Percentiles rank a stretch among this genome's conserved stretches.
phyloP scores from a whole-genome alignment of 2,797 vertebrate species.

The Sibirionetta formosa region DNA sequence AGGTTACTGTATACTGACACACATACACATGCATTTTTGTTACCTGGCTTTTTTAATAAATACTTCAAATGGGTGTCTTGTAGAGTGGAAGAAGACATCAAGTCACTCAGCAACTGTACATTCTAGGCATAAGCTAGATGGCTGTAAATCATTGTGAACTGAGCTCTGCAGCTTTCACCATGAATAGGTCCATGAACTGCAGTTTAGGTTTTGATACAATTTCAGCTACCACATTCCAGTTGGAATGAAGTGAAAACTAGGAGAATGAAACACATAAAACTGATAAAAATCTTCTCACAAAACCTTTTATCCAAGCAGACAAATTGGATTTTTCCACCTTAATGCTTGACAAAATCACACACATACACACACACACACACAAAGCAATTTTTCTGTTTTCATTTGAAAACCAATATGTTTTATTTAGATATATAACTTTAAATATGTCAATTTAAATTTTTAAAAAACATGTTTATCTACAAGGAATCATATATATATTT shows the following conservation, averaged over 20 bases:
- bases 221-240: not conserved
- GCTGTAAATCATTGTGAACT: not conserved
- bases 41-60: not conserved
- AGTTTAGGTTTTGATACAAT: not conserved
- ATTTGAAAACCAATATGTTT: not conserved
- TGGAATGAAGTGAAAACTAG: not conserved
- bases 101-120: not conserved
- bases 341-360: not conserved
- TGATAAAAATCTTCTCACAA: not conserved
- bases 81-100: not conserved
- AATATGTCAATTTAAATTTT: not conserved
- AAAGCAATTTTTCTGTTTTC: not conserved
- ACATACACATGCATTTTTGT: not conserved
- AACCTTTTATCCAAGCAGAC: not conserved
- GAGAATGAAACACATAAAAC: not conserved
- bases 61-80: not conserved
- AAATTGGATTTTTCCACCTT: not conserved
- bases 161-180: not conserved
- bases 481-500: not conserved
- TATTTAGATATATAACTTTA: not conserved
- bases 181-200: not conserved
- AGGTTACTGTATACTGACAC: not conserved
- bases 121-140: not conserved
- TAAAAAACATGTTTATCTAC: not conserved
- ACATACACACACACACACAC: too few species aligned